These are phyloP conservation scores for Melanogrammus aeglefinus DNA, from an alignment of 2,797 vertebrate species.

Conservation along the genomic window DNA sequence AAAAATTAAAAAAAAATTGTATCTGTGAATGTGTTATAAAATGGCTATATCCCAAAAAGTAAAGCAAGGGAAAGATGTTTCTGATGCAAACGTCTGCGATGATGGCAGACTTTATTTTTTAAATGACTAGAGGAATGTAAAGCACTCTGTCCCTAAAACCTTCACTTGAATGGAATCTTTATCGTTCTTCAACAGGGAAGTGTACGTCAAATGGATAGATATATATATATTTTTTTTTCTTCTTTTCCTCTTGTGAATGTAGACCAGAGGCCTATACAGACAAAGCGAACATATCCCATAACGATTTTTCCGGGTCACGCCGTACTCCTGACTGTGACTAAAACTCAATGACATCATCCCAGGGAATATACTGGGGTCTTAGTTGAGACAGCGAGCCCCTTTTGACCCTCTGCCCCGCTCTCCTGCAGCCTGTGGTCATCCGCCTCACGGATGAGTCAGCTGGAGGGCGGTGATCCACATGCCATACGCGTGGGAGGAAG, in stretches of 20 bases:
- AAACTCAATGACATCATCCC: not conserved
- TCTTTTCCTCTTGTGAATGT: slow-evolving; percentile 61
- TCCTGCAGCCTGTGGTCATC: not conserved
- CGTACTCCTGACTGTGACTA: not conserved
- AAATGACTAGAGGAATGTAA: slow-evolving; percentile 78
- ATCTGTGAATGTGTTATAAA: slow-evolving; percentile 59
- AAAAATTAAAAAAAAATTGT: slow-evolving; percentile 33
- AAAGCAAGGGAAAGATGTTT: slow-evolving; percentile 51
- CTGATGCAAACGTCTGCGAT: slow-evolving; percentile 45
- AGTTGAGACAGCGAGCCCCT: not conserved
- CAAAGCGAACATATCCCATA: slow-evolving; percentile 12
- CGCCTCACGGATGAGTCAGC: not conserved
- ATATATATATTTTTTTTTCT: slow-evolving; percentile 28
- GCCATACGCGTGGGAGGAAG: slow-evolving; percentile 3
- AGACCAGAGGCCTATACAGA: slow-evolving; percentile 63
- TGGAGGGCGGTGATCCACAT: slow-evolving; percentile 34
- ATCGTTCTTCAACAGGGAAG: slow-evolving; percentile 31
- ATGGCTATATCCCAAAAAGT: slow-evolving; percentile 66
- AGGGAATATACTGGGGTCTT: not conserved
- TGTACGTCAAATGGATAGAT: not conserved
- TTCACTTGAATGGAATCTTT: slow-evolving; percentile 32
- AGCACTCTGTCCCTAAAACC: slow-evolving; percentile 50
- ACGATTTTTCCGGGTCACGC: not conserved
- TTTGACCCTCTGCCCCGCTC: not conserved
- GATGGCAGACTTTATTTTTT: slow-evolving; percentile 58